Conservation (phyloP, 2,113 vertebrate genomes). For the Lycaon pictus region DNA sequence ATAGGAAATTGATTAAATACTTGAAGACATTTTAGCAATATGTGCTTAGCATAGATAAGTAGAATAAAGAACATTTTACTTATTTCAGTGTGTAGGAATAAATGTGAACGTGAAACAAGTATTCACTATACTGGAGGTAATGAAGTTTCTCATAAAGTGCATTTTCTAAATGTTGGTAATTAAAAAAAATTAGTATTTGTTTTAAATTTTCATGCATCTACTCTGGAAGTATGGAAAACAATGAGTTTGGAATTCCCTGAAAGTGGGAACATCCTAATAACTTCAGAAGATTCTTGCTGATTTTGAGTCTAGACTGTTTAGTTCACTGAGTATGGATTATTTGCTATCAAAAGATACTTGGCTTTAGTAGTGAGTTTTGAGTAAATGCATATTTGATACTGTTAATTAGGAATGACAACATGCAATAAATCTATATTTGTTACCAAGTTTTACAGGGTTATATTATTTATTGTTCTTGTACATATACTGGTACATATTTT, state of each 20-base stretch:
- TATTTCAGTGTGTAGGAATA: conserved; percentile 34
- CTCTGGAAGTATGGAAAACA: background rate
- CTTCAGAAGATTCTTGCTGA: background rate
- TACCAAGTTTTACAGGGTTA: conserved; percentile 2
- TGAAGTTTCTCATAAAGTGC: background rate
- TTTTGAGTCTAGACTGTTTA: conserved; percentile 55
- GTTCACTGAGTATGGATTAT: conserved; percentile 16
- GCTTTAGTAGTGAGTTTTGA: conserved; percentile 48
- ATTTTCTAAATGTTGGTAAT: conserved; percentile 48
- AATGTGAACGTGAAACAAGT: conserved; percentile 54
- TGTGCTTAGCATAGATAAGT: conserved; percentile 21
- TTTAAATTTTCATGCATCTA: background rate
- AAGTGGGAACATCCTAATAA: conserved; percentile 35
- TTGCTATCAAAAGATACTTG: background rate
- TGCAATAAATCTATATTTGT: conserved; percentile 31
- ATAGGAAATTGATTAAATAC: conserved; percentile 50
- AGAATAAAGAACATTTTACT: conserved; percentile 47
- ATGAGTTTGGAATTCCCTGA: conserved; percentile 28
- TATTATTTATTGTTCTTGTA: conserved; percentile 19
- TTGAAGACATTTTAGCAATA: background rate
- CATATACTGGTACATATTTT: background rate
- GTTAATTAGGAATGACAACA: background rate
- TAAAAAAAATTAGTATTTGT: background rate
- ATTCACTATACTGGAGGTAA: background rate
- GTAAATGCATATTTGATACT: background rate